Percentiles rank a stretch among this genome's conserved stretches.
These are phyloP conservation scores for Nipponacmea schrenckii DNA, from an alignment of 2,888 invertebrate species.

Conservation along the genomic window DNA sequence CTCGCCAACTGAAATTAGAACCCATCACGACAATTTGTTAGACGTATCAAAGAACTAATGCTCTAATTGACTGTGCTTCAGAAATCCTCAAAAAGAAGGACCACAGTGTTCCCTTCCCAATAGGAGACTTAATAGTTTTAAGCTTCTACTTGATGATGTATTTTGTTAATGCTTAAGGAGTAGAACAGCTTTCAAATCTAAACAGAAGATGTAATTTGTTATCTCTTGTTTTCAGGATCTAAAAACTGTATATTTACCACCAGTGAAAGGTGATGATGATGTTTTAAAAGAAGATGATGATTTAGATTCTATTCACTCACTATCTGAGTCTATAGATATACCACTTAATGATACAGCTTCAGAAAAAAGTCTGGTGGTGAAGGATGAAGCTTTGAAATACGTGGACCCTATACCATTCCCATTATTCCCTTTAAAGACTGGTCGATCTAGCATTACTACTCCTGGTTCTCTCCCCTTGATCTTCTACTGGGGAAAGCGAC, in stretches of 20 bases:
- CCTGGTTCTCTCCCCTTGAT: conserved; percentile 59
- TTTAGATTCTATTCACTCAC: conserved; percentile 31
- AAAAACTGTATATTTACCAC: conserved; percentile 46
- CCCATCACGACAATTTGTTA: too few relatives aligned
- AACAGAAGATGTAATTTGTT: too few relatives aligned
- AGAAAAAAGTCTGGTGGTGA: conserved; percentile 15
- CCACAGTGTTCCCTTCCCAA: too few relatives aligned
- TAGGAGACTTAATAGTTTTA: too few relatives aligned
- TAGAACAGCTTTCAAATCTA: too few relatives aligned
- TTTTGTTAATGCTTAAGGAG: too few relatives aligned
- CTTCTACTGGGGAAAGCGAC: conserved; percentile 57
- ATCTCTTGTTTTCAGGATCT: conserved; percentile 40
- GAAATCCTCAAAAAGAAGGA: too few relatives aligned
- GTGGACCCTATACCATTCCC: conserved; percentile 55
- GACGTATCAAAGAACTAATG: too few relatives aligned
- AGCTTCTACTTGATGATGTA: too few relatives aligned
- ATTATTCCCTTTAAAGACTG: conserved; percentile 54
- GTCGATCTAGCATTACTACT: conserved; percentile 49
- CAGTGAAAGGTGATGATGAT: conserved; percentile 53
- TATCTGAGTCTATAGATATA: conserved; percentile 51
- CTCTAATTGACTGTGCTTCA: too few relatives aligned
- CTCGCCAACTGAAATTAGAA: too few relatives aligned
- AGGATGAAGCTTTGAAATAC: conserved; percentile 38
- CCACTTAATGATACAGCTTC: conserved; percentile 30
- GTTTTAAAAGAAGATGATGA: conserved; percentile 40